A percentile compares a stretch with the other conserved stretches of the same genome.
Evolutionary conservation across 2,113 vertebrate species (phyloP).

Genomic region (Fukomys damarensis): DNA sequence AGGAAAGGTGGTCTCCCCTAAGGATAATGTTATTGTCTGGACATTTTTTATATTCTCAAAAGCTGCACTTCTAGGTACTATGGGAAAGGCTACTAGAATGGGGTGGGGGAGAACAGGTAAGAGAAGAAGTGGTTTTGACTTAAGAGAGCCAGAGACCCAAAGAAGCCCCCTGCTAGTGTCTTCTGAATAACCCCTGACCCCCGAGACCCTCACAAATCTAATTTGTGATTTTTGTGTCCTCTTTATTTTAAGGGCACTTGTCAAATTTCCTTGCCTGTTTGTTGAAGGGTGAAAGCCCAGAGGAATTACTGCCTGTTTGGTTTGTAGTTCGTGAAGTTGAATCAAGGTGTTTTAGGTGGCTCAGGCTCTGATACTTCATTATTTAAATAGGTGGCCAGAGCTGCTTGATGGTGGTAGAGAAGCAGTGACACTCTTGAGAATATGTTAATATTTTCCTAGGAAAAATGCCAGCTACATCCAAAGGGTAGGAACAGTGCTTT

Average conservation of each 20-base stretch:
- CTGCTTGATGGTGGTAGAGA: constrained; percentile 12
- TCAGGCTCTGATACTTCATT: background rate
- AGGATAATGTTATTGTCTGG: background rate
- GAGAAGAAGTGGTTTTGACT: background rate
- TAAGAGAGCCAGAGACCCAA: background rate
- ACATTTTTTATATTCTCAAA: constrained; percentile 1
- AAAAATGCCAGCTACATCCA: constrained; percentile 46
- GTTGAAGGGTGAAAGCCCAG: background rate
- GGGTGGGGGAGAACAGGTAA: background rate
- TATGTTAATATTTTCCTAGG: constrained; percentile 58
- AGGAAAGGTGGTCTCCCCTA: background rate
- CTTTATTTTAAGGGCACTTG: background rate
- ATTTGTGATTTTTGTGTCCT: background rate
- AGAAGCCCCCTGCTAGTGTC: background rate
- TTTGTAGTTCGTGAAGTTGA: constrained; percentile 30
- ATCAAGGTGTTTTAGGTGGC: background rate
- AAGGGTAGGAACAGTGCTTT: constrained; percentile 37
- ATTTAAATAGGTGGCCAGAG: constrained; percentile 18
- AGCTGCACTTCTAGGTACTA: background rate
- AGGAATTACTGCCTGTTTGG: constrained; percentile 38
- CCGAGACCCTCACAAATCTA: background rate
- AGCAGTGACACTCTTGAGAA: background rate
- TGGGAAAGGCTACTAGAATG: background rate
- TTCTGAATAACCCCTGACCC: background rate
- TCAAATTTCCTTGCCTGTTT: background rate